Conservation (phyloP, 1,140 invertebrate genomes). For the Agrilus planipennis region DNA sequence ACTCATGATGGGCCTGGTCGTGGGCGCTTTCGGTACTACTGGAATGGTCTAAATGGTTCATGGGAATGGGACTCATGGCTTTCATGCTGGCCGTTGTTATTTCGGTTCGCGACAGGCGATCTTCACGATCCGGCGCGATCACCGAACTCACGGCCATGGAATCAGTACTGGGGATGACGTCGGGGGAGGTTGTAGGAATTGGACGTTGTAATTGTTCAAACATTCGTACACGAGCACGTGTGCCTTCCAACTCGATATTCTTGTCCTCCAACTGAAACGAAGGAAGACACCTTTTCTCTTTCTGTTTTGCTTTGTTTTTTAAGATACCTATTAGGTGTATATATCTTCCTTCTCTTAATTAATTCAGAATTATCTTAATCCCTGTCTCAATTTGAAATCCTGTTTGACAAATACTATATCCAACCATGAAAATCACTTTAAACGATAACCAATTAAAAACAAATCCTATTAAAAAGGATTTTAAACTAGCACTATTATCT, state of each 20-base stretch:
- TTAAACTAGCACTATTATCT: not conserved
- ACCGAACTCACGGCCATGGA: no score
- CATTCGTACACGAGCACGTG: conserved; percentile 56
- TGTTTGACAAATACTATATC: no score
- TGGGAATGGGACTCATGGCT: conserved; percentile 40
- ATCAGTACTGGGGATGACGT: conserved; percentile 39
- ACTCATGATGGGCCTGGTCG: conserved; percentile 37
- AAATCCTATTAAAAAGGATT: no score
- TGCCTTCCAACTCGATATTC: conserved; percentile 70
- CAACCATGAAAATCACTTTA: no score
- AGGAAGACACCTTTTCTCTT: no score
- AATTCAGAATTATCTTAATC: no score
- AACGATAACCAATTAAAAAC: no score
- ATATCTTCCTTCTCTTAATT: no score
- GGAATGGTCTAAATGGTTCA: conserved; percentile 43
- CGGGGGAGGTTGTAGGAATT: conserved; percentile 15
- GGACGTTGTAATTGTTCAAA: conserved; percentile 42
- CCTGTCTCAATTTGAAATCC: no score
- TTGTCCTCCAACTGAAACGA: conserved; percentile 71
- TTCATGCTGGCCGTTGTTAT: conserved; percentile 41
- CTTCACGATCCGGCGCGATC: conserved; percentile 20
- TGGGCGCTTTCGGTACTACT: conserved; percentile 52
- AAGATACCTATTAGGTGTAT: no score
- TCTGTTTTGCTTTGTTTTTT: no score
- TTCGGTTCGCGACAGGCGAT: conserved; percentile 24